These are phyloP conservation scores for Pachycephala philippinensis DNA, from an alignment of 2,113 vertebrate species.

Conservation along the genomic window DNA sequence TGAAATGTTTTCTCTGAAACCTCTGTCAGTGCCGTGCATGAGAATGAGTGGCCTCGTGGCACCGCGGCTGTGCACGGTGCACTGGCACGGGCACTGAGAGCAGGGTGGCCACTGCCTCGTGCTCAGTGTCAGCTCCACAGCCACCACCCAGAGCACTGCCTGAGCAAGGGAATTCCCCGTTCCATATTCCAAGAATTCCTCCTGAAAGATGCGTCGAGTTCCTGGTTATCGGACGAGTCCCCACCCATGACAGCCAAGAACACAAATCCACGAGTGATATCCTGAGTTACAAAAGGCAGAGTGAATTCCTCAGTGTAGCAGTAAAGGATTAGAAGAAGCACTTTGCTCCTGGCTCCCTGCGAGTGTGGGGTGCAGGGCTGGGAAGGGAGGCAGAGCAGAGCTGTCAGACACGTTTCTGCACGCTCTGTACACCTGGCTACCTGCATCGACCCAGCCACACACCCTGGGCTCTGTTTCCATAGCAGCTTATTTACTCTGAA, in stretches of 20 bases:
- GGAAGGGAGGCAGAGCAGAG: neutral
- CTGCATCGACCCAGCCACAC: neutral
- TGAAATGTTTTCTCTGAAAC: constrained; percentile 42
- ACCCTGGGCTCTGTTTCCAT: neutral
- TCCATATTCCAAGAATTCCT: neutral
- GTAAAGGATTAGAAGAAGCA: neutral
- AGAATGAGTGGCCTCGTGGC: neutral
- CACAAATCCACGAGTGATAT: neutral
- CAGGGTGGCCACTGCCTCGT: neutral
- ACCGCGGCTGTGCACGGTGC: fast-evolving
- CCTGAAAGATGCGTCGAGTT: neutral
- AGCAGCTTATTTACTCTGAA: neutral
- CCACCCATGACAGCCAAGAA: neutral
- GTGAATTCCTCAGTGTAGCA: neutral
- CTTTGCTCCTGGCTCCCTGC: neutral
- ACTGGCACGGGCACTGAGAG: neutral
- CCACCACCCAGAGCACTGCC: neutral
- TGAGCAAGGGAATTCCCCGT: neutral
- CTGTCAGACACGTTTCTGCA: neutral
- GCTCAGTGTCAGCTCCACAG: neutral
- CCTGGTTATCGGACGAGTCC: neutral
- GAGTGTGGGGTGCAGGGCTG: neutral
- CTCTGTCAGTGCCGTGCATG: neutral
- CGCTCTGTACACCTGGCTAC: neutral
- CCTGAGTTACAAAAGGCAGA: neutral